Conservation (phyloP, 2,888 invertebrate genomes). For the Ephialtes manifestator region DNA sequence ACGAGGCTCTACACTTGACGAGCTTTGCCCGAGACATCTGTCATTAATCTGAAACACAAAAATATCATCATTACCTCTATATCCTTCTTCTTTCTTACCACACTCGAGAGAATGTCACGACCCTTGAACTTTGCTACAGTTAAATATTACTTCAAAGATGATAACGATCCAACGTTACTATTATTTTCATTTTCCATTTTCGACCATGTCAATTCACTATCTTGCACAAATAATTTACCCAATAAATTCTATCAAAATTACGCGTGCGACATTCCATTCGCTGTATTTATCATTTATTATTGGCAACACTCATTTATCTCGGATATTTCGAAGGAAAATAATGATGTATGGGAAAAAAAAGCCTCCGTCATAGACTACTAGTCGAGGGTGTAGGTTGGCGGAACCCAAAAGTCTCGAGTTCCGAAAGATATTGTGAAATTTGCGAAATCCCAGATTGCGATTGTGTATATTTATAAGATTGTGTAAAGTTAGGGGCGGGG, state of each 20-base stretch:
- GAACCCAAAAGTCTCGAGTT: no score
- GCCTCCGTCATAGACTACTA: no score
- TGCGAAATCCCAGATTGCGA: not conserved
- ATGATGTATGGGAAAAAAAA: no score
- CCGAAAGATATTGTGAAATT: not conserved
- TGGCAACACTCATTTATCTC: no score
- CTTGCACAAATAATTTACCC: not conserved
- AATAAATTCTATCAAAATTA: no score
- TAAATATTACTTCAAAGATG: not conserved
- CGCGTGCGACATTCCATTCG: no score
- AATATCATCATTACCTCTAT: not conserved
- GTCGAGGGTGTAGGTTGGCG: no score
- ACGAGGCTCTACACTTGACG: not conserved
- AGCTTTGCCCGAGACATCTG: conserved; percentile 51
- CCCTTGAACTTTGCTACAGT: not conserved
- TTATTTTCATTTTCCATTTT: not conserved
- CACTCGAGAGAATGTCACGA: not conserved
- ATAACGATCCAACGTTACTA: not conserved
- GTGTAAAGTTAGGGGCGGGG: conserved; percentile 13
- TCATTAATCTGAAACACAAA: conserved; percentile 44
- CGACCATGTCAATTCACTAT: not conserved
- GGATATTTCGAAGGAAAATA: no score
- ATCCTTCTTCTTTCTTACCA: not conserved
- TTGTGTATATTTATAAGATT: conserved; percentile 38
- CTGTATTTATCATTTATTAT: no score